Percentiles rank a stretch among this genome's conserved stretches.
Evolutionary conservation across 2,797 vertebrate genomes (phyloP).

Genomic region (Paramormyrops hopkinsi): DNA sequence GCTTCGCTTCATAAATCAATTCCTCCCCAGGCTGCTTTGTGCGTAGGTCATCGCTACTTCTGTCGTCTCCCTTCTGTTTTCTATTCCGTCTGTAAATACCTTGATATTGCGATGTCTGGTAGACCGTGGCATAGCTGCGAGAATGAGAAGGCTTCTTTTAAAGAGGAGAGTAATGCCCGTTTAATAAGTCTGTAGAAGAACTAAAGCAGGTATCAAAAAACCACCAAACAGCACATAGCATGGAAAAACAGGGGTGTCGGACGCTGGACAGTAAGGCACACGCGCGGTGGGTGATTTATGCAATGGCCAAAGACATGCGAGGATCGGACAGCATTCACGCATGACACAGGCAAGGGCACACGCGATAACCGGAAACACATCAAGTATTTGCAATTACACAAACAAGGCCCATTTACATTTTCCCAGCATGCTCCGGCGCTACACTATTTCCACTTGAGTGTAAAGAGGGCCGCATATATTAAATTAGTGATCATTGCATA

Average conservation of each 20-base stretch:
- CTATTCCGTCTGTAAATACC: slow-evolving; percentile 23
- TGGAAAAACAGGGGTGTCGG: not conserved
- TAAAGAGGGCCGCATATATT: slow-evolving; percentile 12
- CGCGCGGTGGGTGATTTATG: not conserved
- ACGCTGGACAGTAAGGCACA: not conserved
- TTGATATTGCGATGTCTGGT: not conserved
- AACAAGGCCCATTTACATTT: not conserved
- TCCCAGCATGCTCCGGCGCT: not conserved
- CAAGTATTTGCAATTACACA: not conserved
- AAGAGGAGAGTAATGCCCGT: not conserved
- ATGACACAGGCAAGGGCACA: not conserved
- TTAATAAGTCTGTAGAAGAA: not conserved
- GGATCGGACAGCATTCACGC: not conserved
- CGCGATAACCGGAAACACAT: not conserved
- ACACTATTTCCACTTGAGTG: not conserved
- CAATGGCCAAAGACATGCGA: not conserved
- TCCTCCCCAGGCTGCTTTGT: not conserved
- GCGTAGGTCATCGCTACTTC: slow-evolving; percentile 18
- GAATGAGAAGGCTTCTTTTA: not conserved
- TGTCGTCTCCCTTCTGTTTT: slow-evolving; percentile 9
- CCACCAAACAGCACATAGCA: not conserved
- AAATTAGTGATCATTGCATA: slow-evolving; percentile 21
- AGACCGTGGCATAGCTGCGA: not conserved
- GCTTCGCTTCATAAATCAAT: slow-evolving; percentile 5
- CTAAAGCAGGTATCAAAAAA: not conserved